phyloP scores from a whole-genome alignment of 2,113 vertebrate species.

The Nibea albiflora region DNA sequence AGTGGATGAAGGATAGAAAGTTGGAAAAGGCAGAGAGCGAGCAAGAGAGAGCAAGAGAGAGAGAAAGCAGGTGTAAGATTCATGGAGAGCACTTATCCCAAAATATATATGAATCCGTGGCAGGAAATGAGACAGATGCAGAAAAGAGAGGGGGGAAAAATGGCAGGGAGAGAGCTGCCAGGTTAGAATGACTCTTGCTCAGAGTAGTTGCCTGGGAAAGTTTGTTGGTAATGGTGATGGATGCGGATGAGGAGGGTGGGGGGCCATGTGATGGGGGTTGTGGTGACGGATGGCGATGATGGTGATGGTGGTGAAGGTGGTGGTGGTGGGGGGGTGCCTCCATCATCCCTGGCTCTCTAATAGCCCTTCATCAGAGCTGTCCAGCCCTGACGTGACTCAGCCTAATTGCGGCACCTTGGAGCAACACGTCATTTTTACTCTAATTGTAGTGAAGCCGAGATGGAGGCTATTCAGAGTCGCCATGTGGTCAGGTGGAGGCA shows the following conservation, averaged over 20 bases:
- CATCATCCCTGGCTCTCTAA: conserved; percentile 66
- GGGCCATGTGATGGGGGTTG: conserved; percentile 1
- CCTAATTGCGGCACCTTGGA: conserved; percentile 74
- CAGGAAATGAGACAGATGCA: conserved; percentile 79
- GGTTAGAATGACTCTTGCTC: conserved; percentile 63
- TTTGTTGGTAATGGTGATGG: conserved; percentile 74
- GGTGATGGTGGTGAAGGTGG: conserved; percentile 60
- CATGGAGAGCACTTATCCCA: conserved; percentile 76
- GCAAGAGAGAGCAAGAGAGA: conserved; percentile 35
- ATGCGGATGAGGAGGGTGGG: conserved; percentile 41
- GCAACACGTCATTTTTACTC: conserved; percentile 61
- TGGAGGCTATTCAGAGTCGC: conserved; percentile 65
- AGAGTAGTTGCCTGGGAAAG: conserved; percentile 62
- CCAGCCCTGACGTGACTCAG: conserved; percentile 63
- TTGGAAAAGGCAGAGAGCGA: conserved; percentile 51
- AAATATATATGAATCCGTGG: conserved; percentile 76
- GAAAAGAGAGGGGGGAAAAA: conserved; percentile 65
- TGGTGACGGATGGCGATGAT: conserved; percentile 64
- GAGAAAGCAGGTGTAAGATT: conserved; percentile 72
- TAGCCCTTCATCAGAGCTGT: conserved; percentile 68
- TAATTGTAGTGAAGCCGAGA: conserved; percentile 68
- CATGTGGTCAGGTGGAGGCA: conserved; percentile 34
- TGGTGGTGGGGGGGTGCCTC: conserved; percentile 42
- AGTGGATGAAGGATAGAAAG: conserved; percentile 61
- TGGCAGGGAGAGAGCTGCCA: conserved; percentile 63